These are phyloP conservation scores for Tortricodes alternella DNA, from an alignment of 2,888 invertebrate species.

Conservation along the genomic window DNA sequence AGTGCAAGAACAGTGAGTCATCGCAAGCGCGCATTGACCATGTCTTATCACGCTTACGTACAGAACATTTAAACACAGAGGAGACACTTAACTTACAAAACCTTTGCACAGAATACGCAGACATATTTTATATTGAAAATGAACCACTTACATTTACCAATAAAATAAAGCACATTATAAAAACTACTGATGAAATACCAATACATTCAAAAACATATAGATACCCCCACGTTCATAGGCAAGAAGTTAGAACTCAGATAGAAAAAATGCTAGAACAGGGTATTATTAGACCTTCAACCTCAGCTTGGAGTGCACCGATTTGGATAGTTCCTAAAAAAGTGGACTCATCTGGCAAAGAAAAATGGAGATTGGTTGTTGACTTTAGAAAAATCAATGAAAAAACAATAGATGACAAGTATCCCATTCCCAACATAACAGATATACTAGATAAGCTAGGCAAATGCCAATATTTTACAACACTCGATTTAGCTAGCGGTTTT, in stretches of 20 bases:
- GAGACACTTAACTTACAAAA: background rate
- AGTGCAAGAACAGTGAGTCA: too few relatives aligned
- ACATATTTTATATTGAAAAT: constrained; percentile 20
- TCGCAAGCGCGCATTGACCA: background rate
- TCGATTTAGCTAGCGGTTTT: constrained; percentile 29
- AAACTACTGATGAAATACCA: constrained; percentile 19
- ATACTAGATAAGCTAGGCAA: background rate
- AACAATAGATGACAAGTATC: constrained; percentile 38
- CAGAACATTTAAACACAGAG: background rate
- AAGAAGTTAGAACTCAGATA: constrained; percentile 6
- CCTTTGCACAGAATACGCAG: constrained; percentile 27
- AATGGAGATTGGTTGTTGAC: constrained; percentile 38
- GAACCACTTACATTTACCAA: constrained; percentile 33
- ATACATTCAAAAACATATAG: constrained; percentile 29
- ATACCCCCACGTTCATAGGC: constrained; percentile 11
- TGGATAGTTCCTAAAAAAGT: constrained; percentile 36
- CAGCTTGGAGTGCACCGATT: constrained; percentile 32
- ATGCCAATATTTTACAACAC: constrained; percentile 32
- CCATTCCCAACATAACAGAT: constrained; percentile 39
- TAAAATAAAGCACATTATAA: constrained; percentile 33
- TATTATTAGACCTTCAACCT: constrained; percentile 8
- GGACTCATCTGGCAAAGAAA: constrained; percentile 34
- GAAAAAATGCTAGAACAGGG: constrained; percentile 2
- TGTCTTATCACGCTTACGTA: background rate
- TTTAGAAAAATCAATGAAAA: constrained; percentile 39